A percentile compares a stretch with the other conserved stretches of the same genome.
phyloP scores from a whole-genome alignment of 2,888 invertebrate genomes.

The Mycogona germanica region DNA sequence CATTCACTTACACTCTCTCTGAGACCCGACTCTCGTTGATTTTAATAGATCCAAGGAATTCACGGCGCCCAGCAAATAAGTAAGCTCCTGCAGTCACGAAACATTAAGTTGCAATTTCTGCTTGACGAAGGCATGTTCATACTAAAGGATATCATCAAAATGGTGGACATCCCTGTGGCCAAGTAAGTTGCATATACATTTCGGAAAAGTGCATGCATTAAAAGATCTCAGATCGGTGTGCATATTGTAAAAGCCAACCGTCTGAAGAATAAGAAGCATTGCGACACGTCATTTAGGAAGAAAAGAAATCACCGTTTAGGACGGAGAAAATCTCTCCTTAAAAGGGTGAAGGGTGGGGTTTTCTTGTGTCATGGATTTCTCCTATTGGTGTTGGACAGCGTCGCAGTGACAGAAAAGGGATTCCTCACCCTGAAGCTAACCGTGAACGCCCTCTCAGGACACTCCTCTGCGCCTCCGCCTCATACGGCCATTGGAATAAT shows the following conservation, averaged over 20 bases:
- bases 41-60: conserved; percentile 29
- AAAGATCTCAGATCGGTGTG: too few relatives aligned
- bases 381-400: conserved; percentile 31
- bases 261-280: too few relatives aligned
- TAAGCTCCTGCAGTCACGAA: conserved; percentile 28
- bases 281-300: too few relatives aligned
- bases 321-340: too few relatives aligned
- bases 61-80: conserved; percentile 36
- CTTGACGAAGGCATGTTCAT: conserved; percentile 40
- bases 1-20: neutral
- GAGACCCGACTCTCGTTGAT: too few relatives aligned
- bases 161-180: conserved; percentile 33
- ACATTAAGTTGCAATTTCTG: conserved; percentile 35
- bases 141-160: conserved; percentile 33
- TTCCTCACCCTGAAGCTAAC: conserved; percentile 33
- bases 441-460: conserved; percentile 35
- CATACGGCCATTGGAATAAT: conserved; percentile 38
- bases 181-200: conserved; percentile 27
- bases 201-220: too few relatives aligned
- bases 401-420: conserved; percentile 40
- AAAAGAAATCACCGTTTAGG: too few relatives aligned
- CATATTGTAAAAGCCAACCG: too few relatives aligned
- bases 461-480: conserved; percentile 39
- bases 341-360: too few relatives aligned
- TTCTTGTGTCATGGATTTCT: too few relatives aligned